A percentile compares a stretch with the other conserved stretches of the same genome.
Evolutionary conservation across 2,113 vertebrate genomes (phyloP).

Genomic region (Elanus axillaris): DNA sequence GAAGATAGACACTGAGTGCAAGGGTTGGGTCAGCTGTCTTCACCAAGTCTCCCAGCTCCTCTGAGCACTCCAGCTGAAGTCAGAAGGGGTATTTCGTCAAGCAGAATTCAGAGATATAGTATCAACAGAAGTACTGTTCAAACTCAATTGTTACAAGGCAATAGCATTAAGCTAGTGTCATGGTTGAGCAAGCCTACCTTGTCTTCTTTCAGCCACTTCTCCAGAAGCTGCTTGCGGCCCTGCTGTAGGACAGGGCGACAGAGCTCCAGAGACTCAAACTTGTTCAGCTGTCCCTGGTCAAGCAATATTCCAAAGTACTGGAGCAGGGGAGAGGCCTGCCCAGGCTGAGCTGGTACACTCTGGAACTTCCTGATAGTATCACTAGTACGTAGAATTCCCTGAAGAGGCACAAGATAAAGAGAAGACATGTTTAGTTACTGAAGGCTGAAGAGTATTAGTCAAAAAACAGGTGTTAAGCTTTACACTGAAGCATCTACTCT

Average conservation of each 20-base stretch:
- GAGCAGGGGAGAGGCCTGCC: constrained; percentile 87
- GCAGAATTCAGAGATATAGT: background rate
- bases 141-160: background rate
- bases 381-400: constrained; percentile 86
- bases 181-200: constrained; percentile 67
- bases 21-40: constrained; percentile 86
- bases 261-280: constrained; percentile 89
- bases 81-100: background rate
- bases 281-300: constrained; percentile 91
- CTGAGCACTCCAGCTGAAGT: constrained; percentile 87
- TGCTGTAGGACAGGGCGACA: constrained; percentile 89
- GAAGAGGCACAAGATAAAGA: background rate
- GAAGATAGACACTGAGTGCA: constrained; percentile 90
- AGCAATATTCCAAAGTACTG: constrained; percentile 93
- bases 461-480: background rate
- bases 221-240: constrained; percentile 88
- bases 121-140: background rate
- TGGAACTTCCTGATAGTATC: constrained; percentile 90
- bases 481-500: background rate
- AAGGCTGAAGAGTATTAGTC: background rate
- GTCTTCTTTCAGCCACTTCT: constrained; percentile 94
- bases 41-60: constrained; percentile 90
- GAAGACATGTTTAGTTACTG: background rate
- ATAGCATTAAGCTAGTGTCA: background rate
- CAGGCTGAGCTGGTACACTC: constrained; percentile 85